These are phyloP conservation scores for Schizopygopsis malacanthus DNA, from an alignment of 2,797 vertebrate genomes.

Conservation along the genomic window DNA sequence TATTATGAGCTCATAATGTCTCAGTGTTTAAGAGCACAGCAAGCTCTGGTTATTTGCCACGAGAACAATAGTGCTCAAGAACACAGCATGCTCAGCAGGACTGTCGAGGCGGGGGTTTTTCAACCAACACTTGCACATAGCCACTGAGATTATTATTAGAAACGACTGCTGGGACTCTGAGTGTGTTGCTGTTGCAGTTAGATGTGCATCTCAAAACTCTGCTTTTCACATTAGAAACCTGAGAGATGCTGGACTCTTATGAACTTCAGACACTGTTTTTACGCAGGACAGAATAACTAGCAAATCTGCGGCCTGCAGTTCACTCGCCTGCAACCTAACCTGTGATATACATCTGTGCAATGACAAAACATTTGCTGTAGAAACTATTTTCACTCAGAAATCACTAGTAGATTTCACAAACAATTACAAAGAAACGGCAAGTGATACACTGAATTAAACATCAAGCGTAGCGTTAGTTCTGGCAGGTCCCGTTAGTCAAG, in stretches of 20 bases:
- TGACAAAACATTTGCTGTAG: background rate
- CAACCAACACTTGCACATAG: background rate
- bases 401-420: background rate
- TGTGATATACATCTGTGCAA: background rate
- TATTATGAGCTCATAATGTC: conserved; percentile 13
- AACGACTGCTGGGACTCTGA: background rate
- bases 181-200: background rate
- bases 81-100: background rate
- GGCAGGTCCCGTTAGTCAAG: too few relatives aligned
- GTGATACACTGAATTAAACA: background rate
- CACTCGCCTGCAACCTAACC: background rate
- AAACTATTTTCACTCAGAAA: background rate
- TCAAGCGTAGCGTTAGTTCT: background rate
- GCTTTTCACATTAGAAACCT: conserved; percentile 41
- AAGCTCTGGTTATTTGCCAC: background rate
- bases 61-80: background rate
- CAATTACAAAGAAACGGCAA: background rate
- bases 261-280: conserved; percentile 16
- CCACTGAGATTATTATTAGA: background rate
- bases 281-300: background rate
- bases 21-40: background rate
- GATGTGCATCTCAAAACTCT: background rate
- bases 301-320: background rate
- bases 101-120: background rate
- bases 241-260: conserved; percentile 14